Evolutionary conservation across 2,888 invertebrate species (phyloP).

Genomic region (Nomada flava): DNA sequence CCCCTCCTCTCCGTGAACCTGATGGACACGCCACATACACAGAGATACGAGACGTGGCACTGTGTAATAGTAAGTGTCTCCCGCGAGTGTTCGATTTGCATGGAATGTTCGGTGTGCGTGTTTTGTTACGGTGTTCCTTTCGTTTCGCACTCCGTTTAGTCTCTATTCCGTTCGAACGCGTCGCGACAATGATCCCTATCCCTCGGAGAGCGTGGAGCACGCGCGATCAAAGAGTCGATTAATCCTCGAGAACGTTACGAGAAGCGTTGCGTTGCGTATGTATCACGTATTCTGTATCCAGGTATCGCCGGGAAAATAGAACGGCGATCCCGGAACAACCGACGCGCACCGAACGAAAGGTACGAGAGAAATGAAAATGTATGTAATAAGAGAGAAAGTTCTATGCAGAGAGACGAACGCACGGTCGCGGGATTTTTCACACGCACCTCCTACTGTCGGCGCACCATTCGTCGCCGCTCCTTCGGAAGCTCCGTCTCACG

Average conservation of each 20-base stretch:
- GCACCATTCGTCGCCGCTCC: constrained; percentile 82
- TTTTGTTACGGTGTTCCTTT: neutral
- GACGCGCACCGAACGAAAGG: constrained; percentile 14
- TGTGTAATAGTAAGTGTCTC: neutral
- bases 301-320: constrained; percentile 9
- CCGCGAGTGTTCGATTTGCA: neutral
- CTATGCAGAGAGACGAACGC: constrained; percentile 37
- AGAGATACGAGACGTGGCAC: constrained; percentile 63
- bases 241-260: neutral
- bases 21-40: constrained; percentile 75
- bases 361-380: neutral
- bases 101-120: neutral
- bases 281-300: neutral
- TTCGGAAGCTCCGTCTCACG: constrained; percentile 81
- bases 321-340: constrained; percentile 27
- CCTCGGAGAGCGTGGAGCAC: no score
- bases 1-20: constrained; percentile 92
- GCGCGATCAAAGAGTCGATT: no score
- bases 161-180: no score
- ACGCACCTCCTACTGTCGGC: constrained; percentile 83
- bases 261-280: neutral
- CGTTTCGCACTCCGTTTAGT: neutral
- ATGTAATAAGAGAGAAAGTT: constrained; percentile 22
- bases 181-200: no score
- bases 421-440: constrained; percentile 54